Base-by-base conservation (phyloP, 2,888 invertebrate species). In the Cantharis rustica region DNA sequence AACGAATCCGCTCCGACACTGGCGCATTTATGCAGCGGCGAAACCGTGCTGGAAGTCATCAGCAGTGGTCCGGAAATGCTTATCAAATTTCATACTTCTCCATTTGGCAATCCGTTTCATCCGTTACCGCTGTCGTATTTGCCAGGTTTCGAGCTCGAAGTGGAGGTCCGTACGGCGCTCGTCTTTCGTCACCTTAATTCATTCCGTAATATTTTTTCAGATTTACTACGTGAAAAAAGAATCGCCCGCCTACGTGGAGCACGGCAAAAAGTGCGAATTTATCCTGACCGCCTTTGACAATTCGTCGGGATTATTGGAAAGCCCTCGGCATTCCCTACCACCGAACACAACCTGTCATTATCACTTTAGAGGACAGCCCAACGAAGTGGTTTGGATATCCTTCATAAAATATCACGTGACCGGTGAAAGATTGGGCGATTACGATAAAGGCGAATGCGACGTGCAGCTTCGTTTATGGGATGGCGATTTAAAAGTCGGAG, bases 301-400 rank as follows among this genome's bases (percentile, higher is more conserved):
- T 84, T 91, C 93, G 62, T 93, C 93, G 79, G 95, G 95, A 4
- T 90, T 93, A 69, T 87, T 95, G 71, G 92, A 94, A 85, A 95
- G 94, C 86, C 95, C 95, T 2, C 89, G 92, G 69, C 95, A 95
- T 87, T 94, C 95, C 1, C 88, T 95, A 75, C 95, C 95, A 0
- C 94, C 95, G 1, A 95, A 95, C 87, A 95, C 95, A 0, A 95
- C 95, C 7, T 95, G 95, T 86, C 92, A 93, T 78, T 95, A 95
- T 87, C 93, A 93, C 85, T 95, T 95, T 85, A 90, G 93, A 88
- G 95, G 94, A 26, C 92, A 93, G 72, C 89, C 92, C 7, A 93
- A 93, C 84, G 95, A 95, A 88, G 93, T 94, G 77, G 94, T 95
- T 23, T 95, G 95, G 95, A 91, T 95, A 81, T 94, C 95, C 23